phyloP scores from a whole-genome alignment of 2,797 vertebrate genomes.

The Brachyalestes nurse region DNA sequence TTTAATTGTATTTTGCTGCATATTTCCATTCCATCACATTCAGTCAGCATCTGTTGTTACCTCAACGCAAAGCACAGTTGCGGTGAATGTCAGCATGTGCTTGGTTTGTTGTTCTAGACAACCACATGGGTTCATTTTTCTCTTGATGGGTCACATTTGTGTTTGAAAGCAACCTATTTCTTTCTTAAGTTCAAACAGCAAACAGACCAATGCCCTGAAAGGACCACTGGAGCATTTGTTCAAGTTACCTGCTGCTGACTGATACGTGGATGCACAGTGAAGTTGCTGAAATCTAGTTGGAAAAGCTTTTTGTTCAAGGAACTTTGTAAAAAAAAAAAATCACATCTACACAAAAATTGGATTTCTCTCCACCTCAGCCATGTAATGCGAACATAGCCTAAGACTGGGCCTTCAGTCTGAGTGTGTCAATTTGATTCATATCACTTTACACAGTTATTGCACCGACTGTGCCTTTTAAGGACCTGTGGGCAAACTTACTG shows the following conservation, averaged over 20 bases:
- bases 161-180: background rate
- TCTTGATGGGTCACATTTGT: background rate
- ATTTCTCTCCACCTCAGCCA: background rate
- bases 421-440: background rate
- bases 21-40: background rate
- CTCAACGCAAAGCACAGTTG: background rate
- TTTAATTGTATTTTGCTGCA: background rate
- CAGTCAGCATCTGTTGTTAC: background rate
- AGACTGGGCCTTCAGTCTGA: background rate
- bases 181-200: background rate
- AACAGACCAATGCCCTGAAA: background rate
- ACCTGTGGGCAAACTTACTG: background rate
- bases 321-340: background rate
- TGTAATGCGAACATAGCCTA: background rate
- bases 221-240: background rate
- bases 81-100: background rate
- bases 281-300: background rate
- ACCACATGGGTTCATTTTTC: background rate
- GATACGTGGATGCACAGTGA: background rate
- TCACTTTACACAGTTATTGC: background rate
- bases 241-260: background rate
- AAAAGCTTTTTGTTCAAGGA: background rate
- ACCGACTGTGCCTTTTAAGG: background rate
- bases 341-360: background rate
- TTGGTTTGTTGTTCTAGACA: background rate